Conservation (phyloP, 2,888 invertebrate species). For the Uloborus plumipes region DNA sequence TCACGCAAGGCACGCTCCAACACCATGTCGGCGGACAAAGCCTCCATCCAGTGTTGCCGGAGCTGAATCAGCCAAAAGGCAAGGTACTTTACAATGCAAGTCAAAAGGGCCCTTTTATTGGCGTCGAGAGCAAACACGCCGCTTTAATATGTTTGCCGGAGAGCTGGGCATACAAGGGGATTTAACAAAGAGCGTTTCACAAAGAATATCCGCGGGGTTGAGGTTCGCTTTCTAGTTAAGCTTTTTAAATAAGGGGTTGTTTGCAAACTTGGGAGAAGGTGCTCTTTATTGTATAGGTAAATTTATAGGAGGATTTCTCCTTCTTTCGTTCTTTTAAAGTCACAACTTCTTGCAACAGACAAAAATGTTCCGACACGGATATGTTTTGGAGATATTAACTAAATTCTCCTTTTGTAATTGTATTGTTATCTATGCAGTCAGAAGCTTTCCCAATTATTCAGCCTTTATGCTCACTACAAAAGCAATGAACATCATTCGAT, state of each 20-base stretch:
- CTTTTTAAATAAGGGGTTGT: constrained; percentile 24
- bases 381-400: no score
- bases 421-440: no score
- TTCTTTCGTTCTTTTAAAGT: no score
- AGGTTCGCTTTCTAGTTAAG: not conserved
- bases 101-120: constrained; percentile 38
- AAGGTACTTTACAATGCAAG: constrained; percentile 40
- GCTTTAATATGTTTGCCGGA: constrained; percentile 55
- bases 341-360: no score
- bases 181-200: constrained; percentile 24
- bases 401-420: no score
- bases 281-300: no score
- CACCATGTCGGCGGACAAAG: constrained; percentile 21
- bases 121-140: constrained; percentile 42
- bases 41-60: not conserved
- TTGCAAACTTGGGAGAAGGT: constrained; percentile 20
- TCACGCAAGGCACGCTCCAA: constrained; percentile 33
- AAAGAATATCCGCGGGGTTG: constrained; percentile 12
- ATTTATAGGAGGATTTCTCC: no score
- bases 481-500: no score
- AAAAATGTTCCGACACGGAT: no score
- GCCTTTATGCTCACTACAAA: no score
- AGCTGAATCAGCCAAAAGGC: not conserved
- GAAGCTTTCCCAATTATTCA: no score
- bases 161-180: constrained; percentile 34